Base-by-base conservation (phyloP, 1,140 invertebrate species). In the Orius insidiosus region DNA sequence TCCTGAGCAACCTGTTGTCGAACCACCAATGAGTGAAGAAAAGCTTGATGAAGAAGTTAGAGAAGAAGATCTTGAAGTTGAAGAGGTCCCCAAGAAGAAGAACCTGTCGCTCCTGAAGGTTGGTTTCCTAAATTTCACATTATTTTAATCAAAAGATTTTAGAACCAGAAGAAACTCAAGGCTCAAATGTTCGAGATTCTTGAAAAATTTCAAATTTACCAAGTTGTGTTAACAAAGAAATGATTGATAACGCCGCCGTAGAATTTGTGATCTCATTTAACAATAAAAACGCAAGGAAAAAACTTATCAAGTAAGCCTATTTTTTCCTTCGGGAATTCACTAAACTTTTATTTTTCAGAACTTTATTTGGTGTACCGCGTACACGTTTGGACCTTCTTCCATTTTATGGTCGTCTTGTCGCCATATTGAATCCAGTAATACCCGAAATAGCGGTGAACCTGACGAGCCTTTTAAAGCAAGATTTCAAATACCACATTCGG, bases 191-290 rank as follows among this genome's bases (percentile, higher is more conserved):
- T 3, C 24, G 24, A 24, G 50, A 51, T 74, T 14, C 62, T 96
- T 39, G 90, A 96, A 54, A 74, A 77, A 7, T 97, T 92, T 60
- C 62, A 46, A 81, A 85, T 57, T 64, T 98, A 11, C 81, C 86
- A 2, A 92, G 89, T 56, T 96, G 89, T 66, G 86, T 97, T 1
- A 98, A 95, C 64, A 72, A 89, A 54, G 92, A 97, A 60, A 76
- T 95, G 56, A 96, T 98, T 52, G 95, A 98, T 58, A 92, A 90
- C 66, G 86, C 90, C 2, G 90, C 93, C 6, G 78, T 92, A 11
- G 89, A 98, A 56, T 98, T 98, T 63, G 72, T 93, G 46, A 75
- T 92, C 48, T 89, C 86, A 67, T 75, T 93, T 18, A 98, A 97
- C 60, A 95, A n/a, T n/a, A n/a, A 96, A 61, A 78, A 84, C 48